These are phyloP conservation scores for Diaphora mendica DNA, from an alignment of 2,888 invertebrate species.

Conservation along the genomic window DNA sequence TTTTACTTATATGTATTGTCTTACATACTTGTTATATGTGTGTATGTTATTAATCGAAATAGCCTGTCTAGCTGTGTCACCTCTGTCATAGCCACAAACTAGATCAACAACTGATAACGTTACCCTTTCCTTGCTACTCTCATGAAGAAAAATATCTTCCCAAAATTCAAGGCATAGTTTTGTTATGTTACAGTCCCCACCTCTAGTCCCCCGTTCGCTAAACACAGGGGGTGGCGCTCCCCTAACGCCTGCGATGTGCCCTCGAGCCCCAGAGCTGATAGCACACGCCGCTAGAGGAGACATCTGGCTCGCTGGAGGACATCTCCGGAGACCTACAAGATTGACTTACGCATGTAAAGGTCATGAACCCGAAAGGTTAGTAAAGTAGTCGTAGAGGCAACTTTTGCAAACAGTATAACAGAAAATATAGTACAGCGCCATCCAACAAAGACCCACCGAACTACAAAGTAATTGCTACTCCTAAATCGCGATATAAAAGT, in stretches of 20 bases:
- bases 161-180: neutral
- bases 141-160: neutral
- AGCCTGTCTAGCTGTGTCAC: no score
- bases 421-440: neutral
- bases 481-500: neutral
- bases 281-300: conserved; percentile 97
- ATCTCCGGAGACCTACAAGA: conserved; percentile 68
- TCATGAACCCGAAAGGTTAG: conserved; percentile 74
- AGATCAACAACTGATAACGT: neutral
- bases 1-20: no score
- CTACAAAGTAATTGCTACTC: neutral
- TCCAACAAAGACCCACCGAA: neutral
- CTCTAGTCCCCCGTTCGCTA: conserved; percentile 76
- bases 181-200: conserved; percentile 62
- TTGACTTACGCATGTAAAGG: conserved; percentile 79
- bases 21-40: no score
- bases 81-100: no score
- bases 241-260: conserved; percentile 88
- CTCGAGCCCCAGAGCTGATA: conserved; percentile 91
- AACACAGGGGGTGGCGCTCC: conserved; percentile 80
- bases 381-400: neutral
- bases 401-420: no score
- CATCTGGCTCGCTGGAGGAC: conserved; percentile 92
- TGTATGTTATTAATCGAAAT: no score
- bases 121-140: neutral